Evolutionary conservation across 2,113 vertebrate species (phyloP).

Genomic region (cat (Felis catus)): F.catus_Fca126_mat1.0 CM031417.1:131886001-131886500

Average conservation of each 20-base stretch:
- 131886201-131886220: neutral
- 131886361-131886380: slow-evolving; percentile 4
- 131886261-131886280: neutral
- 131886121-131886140: neutral
- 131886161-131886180: neutral
- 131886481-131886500: neutral
- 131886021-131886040: neutral
- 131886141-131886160: neutral
- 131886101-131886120: neutral
- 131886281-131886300: neutral
- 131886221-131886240: neutral
- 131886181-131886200: neutral
- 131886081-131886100: neutral
- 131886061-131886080: neutral
- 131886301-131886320: neutral
- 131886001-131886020: neutral
- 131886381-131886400: neutral
- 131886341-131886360: neutral
- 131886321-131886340: neutral
- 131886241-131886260: neutral
- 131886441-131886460: neutral
- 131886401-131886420: neutral
- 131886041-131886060: neutral
- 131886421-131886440: neutral
- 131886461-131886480: neutral